Base-by-base conservation (phyloP, 1,140 invertebrate genomes). In the Aricia agestis region DNA sequence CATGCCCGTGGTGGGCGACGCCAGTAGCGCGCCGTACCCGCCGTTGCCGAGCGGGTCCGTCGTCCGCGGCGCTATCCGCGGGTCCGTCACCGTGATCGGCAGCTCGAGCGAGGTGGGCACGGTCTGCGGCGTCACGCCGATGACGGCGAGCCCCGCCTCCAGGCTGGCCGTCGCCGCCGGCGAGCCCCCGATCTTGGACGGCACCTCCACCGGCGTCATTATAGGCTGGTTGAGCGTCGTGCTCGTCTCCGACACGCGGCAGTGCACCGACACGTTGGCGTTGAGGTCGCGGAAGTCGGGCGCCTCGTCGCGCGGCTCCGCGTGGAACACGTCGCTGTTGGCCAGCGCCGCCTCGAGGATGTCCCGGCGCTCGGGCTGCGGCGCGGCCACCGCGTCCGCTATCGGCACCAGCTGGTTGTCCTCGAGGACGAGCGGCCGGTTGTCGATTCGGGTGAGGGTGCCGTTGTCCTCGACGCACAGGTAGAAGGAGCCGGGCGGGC, bases 171-270 rank as follows among this genome's bases (percentile, higher is more conserved):
- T 89, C 81, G 82, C 93, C 0, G 82, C 63, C 11, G 84, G 85
- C 69, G 87, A 85, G 15, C 73, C 78, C 67, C 94, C 92, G 11
- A 92, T 90, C 70, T 92, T 94, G 25, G 93, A 94, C 0, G 95
- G 95, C 6, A 95, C 93, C 82, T 96, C 96, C 11, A 96, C 83
- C 0, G 95, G 95, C 0, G 95, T 95, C 96, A 96, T 96, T 9
- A 96, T 96, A 0, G 96, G 95, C 80, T 95, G 95, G 83, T 95
- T 95, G 11, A 96, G 87, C 1, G 95, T 94, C 0, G 93, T 92
- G 59, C 95, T 96, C 0, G 96, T 96, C 80, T 96, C 95, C 1
- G 94, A 92, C 0, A 95, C 95, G 58, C 93, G 92, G 70, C 92
- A 92, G 61, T 91, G 89, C 4, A 90, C 90, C 0, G 92, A 89